Evolutionary conservation across 1,140 invertebrate genomes (phyloP).

Genomic region (Proctacanthus coquilletti): DNA sequence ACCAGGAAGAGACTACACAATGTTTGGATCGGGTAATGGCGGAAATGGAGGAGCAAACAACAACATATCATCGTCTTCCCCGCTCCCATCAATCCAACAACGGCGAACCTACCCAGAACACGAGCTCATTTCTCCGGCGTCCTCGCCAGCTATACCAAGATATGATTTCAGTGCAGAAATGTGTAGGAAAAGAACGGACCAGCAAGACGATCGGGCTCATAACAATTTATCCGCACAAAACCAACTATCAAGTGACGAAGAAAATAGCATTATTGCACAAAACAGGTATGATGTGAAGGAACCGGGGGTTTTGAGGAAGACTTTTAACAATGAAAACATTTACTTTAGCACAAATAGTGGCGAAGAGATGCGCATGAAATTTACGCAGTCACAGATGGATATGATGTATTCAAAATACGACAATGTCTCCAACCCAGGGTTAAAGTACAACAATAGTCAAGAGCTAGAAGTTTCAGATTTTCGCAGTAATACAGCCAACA

Average conservation of each 20-base stretch:
- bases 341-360: slow-evolving; percentile 11
- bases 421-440: slow-evolving; percentile 17
- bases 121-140: slow-evolving; percentile 29
- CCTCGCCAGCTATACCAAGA: slow-evolving; percentile 26
- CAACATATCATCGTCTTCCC: slow-evolving; percentile 26
- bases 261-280: slow-evolving; percentile 30
- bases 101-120: slow-evolving; percentile 27
- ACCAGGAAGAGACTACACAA: slow-evolving; percentile 25
- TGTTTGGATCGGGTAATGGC: slow-evolving; percentile 13
- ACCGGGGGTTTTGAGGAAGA: not conserved
- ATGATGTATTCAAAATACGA: slow-evolving; percentile 30
- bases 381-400: slow-evolving; percentile 28
- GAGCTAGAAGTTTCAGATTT: slow-evolving; percentile 25
- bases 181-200: slow-evolving; percentile 21
- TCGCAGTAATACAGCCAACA: slow-evolving; percentile 17
- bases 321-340: not conserved
- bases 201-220: slow-evolving; percentile 19
- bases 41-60: slow-evolving; percentile 15
- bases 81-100: slow-evolving; percentile 22
- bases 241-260: slow-evolving; percentile 28
- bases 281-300: slow-evolving; percentile 15
- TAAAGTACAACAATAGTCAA: slow-evolving; percentile 25
- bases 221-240: slow-evolving; percentile 20
- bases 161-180: slow-evolving; percentile 29
- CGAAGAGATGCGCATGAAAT: slow-evolving; percentile 30